phyloP scores from a whole-genome alignment of 2,113 vertebrate genomes.

The Oncorhynchus gorbuscha region DNA sequence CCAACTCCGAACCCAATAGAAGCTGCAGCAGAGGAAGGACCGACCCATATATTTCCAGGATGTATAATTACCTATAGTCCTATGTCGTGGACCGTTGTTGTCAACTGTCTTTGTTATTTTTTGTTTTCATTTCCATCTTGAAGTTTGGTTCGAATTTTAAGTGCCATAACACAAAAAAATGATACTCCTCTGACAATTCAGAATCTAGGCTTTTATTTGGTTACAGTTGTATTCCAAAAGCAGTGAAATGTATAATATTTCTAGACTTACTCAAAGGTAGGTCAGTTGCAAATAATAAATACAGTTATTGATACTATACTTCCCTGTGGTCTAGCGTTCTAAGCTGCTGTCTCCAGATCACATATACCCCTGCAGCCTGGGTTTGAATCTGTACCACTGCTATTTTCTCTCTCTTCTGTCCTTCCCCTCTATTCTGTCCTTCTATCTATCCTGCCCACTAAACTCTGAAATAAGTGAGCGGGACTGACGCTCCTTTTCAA shows the following conservation, averaged over 20 bases:
- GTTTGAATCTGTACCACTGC: too few relatives aligned
- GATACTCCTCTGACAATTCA: background rate
- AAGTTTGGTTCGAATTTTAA: background rate
- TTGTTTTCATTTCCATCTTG: background rate
- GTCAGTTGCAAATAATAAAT: background rate
- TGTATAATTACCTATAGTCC: background rate
- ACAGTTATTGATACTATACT: background rate
- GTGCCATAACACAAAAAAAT: background rate
- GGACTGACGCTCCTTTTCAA: too few relatives aligned
- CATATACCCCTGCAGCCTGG: too few relatives aligned
- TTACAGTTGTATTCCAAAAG: background rate
- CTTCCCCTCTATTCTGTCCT: too few relatives aligned
- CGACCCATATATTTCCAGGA: background rate
- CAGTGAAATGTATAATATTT: background rate
- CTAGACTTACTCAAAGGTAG: background rate
- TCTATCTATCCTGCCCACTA: too few relatives aligned
- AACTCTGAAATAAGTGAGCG: too few relatives aligned
- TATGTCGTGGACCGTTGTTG: background rate
- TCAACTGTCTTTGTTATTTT: background rate
- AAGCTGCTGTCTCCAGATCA: too few relatives aligned
- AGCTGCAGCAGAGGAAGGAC: background rate
- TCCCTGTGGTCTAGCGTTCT: background rate
- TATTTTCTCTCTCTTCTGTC: too few relatives aligned
- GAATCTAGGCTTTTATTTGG: background rate
- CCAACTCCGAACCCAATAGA: constrained; percentile 80